Evolutionary conservation across 1,140 invertebrate species (phyloP).

Genomic region (Camponotus floridanus): DNA sequence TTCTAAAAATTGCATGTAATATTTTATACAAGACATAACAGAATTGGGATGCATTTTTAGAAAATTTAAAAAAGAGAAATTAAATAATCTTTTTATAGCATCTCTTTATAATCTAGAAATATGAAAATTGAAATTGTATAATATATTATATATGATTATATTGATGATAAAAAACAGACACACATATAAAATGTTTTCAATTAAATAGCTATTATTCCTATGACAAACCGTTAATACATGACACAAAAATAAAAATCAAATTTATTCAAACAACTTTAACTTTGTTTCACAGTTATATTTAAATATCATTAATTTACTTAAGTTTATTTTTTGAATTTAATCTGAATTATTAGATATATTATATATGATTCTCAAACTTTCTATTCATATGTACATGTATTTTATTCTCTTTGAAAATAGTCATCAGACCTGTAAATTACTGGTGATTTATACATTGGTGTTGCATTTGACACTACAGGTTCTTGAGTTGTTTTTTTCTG

Average conservation of each 20-base stretch:
- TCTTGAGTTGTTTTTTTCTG: constrained; percentile 76
- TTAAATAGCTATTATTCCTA: constrained; percentile 72
- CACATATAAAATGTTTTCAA: constrained; percentile 82
- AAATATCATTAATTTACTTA: constrained; percentile 1
- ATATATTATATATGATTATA: constrained; percentile 73
- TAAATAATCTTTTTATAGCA: constrained; percentile 83
- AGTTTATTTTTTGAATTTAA: constrained; percentile 16
- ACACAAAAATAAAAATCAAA: constrained; percentile 4
- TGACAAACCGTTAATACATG: not conserved
- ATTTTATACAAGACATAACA: not conserved
- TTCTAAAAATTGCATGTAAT: not conserved
- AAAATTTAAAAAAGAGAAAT: constrained; percentile 62
- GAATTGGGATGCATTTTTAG: constrained; percentile 28
- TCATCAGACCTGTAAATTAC: constrained; percentile 76
- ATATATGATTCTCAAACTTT: not conserved
- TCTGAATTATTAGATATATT: not conserved
- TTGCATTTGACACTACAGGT: constrained; percentile 38
- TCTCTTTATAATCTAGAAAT: constrained; percentile 81
- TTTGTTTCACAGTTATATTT: not conserved
- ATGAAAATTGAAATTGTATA: constrained; percentile 80
- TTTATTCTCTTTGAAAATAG: constrained; percentile 72
- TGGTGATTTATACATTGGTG: constrained; percentile 63
- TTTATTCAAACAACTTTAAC: not conserved
- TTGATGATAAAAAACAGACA: constrained; percentile 82
- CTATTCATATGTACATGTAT: not conserved